Percentiles rank a stretch among this genome's conserved stretches.
phyloP scores from a whole-genome alignment of 1,140 invertebrate genomes.

The Caenorhabditis remanei region DNA sequence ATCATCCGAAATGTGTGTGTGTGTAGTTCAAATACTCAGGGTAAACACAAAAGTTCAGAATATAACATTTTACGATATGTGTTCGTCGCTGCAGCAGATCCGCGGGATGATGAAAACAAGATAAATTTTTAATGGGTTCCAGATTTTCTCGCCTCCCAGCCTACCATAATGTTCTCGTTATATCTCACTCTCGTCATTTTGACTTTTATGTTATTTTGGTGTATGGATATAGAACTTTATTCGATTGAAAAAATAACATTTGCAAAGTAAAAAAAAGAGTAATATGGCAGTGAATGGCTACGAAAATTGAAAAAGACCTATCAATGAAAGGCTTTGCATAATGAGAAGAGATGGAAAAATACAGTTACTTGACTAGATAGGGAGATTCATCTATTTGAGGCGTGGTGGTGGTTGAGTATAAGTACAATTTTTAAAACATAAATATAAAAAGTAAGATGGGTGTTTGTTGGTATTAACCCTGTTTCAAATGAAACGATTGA shows the following conservation, averaged over 20 bases:
- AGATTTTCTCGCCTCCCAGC: not conserved
- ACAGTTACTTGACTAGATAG: conserved; percentile 44
- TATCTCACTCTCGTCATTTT: not conserved
- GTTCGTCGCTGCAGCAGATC: not conserved
- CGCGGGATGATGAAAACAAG: conserved; percentile 1
- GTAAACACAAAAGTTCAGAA: not conserved
- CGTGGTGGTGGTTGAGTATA: not conserved
- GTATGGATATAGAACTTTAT: not conserved
- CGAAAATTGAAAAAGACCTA: conserved; percentile 4
- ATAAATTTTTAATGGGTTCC: conserved; percentile 25
- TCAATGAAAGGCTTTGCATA: conserved; percentile 21
- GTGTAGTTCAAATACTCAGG: no score
- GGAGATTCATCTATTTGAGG: conserved; percentile 52
- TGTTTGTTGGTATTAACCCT: no score
- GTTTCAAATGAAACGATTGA: no score
- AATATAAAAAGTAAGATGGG: not conserved
- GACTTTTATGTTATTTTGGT: not conserved
- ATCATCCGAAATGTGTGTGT: no score
- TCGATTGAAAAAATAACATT: not conserved
- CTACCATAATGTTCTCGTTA: not conserved
- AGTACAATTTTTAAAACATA: conserved; percentile 6
- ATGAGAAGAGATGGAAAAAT: conserved; percentile 34
- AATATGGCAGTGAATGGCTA: conserved; percentile 6
- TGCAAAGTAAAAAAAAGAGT: not conserved
- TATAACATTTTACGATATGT: conserved; percentile 3